Percentiles rank a stretch among this genome's conserved stretches.
phyloP scores from a whole-genome alignment of 2,797 vertebrate species.

The Pipistrellus nathusii region DNA sequence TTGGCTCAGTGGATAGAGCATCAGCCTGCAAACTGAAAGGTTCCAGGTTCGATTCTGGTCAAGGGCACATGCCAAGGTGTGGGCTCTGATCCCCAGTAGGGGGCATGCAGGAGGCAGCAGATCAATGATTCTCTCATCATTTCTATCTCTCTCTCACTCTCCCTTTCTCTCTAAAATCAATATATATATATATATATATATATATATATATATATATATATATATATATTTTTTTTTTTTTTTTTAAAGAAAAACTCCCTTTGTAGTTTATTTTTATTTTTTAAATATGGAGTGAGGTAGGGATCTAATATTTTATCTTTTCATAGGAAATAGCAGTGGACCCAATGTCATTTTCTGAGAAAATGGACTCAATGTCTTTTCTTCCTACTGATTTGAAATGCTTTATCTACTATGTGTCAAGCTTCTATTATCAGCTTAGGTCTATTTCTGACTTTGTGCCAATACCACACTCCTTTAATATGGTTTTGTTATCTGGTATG shows the following conservation, averaged over 20 bases:
- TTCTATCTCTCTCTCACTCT: too few species aligned
- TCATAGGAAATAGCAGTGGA: neutral
- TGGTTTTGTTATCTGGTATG: constrained; percentile 9
- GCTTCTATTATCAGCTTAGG: neutral
- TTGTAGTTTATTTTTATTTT: neutral
- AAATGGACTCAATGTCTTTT: neutral
- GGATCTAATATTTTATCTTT: constrained; percentile 15
- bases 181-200: too few species aligned
- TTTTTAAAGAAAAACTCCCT: neutral
- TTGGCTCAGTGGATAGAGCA: too few species aligned
- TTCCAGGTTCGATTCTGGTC: too few species aligned
- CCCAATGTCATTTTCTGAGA: neutral
- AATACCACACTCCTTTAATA: neutral
- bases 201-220: too few species aligned
- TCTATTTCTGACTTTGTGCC: neutral
- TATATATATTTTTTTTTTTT: too few species aligned
- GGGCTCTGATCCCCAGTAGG: too few species aligned
- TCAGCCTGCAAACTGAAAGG: too few species aligned
- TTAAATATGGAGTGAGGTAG: neutral
- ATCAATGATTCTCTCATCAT: too few species aligned
- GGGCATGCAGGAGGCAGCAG: too few species aligned
- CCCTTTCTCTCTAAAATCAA: too few species aligned
- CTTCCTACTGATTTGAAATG: neutral
- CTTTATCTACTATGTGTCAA: neutral
- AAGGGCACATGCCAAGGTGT: too few species aligned